Conservation (phyloP, 1,140 invertebrate genomes). For the Penaeus chinensis region DNA sequence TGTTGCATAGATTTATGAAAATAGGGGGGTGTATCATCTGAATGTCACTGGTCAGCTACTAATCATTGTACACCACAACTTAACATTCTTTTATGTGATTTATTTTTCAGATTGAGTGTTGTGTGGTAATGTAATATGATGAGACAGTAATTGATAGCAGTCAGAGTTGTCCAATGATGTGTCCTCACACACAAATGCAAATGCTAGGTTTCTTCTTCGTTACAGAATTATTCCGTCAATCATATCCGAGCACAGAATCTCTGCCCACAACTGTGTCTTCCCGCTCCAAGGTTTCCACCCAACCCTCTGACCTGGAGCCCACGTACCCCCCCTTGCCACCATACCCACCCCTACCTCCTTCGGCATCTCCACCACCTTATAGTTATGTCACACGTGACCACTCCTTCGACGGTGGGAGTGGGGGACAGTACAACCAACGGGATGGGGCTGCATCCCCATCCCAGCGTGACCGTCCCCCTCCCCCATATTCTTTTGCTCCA, state of each 20-base stretch:
- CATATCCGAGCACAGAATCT: slow-evolving; percentile 68
- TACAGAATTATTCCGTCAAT: slow-evolving; percentile 68
- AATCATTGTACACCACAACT: too few species aligned
- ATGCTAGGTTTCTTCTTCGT: slow-evolving; percentile 61
- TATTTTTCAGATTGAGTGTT: slow-evolving; percentile 12
- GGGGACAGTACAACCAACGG: slow-evolving; percentile 33
- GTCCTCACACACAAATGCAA: slow-evolving; percentile 51
- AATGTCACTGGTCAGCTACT: too few species aligned
- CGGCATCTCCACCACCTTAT: slow-evolving; percentile 64
- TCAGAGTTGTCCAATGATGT: slow-evolving; percentile 21
- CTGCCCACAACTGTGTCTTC: slow-evolving; percentile 66
- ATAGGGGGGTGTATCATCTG: too few species aligned
- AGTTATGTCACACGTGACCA: slow-evolving; percentile 60
- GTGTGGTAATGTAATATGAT: background rate
- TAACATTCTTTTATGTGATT: slow-evolving; percentile 9
- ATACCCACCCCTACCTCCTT: slow-evolving; percentile 65
- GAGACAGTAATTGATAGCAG: slow-evolving; percentile 20
- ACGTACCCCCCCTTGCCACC: slow-evolving; percentile 63
- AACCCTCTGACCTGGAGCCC: slow-evolving; percentile 57
- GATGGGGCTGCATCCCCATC: slow-evolving; percentile 50
- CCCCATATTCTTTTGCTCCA: slow-evolving; percentile 65
- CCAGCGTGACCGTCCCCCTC: slow-evolving; percentile 50
- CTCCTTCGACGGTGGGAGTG: slow-evolving; percentile 57
- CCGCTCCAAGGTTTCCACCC: slow-evolving; percentile 60
- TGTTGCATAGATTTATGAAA: too few species aligned